Conservation (phyloP, 2,113 vertebrate species). For the Agapornis roseicollis region DNA sequence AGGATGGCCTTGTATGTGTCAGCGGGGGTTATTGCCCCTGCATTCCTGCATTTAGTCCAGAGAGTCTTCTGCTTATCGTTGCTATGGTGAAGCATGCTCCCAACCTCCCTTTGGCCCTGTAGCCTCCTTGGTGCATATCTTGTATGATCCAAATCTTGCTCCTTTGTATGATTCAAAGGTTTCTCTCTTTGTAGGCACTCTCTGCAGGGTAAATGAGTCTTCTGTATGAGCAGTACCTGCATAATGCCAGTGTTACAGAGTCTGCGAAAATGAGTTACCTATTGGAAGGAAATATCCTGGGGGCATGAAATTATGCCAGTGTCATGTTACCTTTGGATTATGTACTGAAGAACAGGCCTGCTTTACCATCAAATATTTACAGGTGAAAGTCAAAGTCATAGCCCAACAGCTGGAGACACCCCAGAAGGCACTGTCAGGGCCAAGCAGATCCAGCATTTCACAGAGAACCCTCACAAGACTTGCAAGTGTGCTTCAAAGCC, state of each 20-base stretch:
- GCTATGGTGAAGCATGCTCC: neutral
- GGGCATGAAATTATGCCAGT: neutral
- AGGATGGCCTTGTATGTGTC: neutral
- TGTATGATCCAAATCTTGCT: neutral
- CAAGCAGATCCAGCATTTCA: neutral
- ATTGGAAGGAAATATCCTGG: neutral
- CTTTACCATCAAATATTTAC: neutral
- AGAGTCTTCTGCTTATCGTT: neutral
- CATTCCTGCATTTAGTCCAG: neutral
- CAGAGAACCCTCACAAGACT: neutral
- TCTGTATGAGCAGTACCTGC: neutral
- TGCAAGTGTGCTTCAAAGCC: neutral
- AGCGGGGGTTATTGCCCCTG: neutral
- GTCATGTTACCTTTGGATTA: neutral
- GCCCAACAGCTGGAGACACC: neutral
- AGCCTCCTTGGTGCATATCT: fast-evolving
- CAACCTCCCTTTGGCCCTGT: neutral
- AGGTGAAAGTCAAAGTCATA: neutral
- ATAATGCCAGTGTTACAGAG: neutral
- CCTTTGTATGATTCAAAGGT: neutral
- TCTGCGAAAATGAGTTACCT: neutral
- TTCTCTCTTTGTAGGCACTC: neutral
- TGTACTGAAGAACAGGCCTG: neutral
- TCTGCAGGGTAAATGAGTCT: neutral
- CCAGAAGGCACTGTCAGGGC: neutral